These are phyloP conservation scores for Chionoecetes opilio DNA, from an alignment of 1,140 invertebrate species.

Conservation along the genomic window DNA sequence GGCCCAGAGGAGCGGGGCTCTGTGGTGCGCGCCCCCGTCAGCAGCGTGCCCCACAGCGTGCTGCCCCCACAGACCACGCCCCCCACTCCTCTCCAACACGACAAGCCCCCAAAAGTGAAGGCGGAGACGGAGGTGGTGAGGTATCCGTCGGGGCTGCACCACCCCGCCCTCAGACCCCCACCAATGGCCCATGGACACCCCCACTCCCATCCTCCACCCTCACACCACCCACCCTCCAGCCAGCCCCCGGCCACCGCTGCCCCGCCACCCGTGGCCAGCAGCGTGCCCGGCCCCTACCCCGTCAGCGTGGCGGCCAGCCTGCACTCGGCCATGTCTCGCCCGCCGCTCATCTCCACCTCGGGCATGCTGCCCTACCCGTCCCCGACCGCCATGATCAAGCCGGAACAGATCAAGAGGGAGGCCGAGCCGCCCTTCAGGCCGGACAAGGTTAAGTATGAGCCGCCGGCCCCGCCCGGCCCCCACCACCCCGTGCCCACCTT, in stretches of 20 bases:
- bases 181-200: conserved; percentile 69
- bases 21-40: conserved; percentile 80
- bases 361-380: conserved; percentile 40
- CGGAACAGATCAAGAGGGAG: conserved; percentile 71
- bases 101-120: conserved; percentile 72
- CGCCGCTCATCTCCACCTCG: conserved; percentile 45
- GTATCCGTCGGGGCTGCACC: conserved; percentile 68
- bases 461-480: not conserved
- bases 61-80: conserved; percentile 40
- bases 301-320: not conserved
- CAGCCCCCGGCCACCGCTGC: conserved; percentile 50
- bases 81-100: conserved; percentile 39
- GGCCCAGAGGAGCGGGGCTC: conserved; percentile 79
- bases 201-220: conserved; percentile 11
- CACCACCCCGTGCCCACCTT: not conserved
- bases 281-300: not conserved
- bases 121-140: conserved; percentile 61
- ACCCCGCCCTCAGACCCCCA: conserved; percentile 69
- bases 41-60: conserved; percentile 71
- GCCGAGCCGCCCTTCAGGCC: conserved; percentile 54
- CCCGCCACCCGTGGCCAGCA: conserved; percentile 53
- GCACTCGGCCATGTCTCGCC: not conserved
- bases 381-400: conserved; percentile 55
- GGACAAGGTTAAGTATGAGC: conserved; percentile 74
- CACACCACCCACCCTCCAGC: conserved; percentile 2